Evolutionary conservation across 2,888 invertebrate genomes (phyloP).

Genomic region (Orthosia cruda): DNA sequence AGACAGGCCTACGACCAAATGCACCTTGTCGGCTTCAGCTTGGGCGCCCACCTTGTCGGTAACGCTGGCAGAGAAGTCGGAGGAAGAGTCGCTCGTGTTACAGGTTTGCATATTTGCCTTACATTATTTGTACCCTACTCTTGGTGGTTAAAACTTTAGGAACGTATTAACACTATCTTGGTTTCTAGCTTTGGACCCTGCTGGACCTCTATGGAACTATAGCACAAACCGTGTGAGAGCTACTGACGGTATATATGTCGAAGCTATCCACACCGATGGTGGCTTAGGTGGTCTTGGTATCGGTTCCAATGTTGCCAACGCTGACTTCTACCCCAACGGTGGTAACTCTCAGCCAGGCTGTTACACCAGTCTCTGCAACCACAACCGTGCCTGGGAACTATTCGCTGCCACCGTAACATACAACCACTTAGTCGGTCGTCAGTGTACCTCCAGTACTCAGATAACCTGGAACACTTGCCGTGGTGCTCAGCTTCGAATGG

Average conservation of each 20-base stretch:
- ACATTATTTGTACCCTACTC: no score
- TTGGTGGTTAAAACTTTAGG: no score
- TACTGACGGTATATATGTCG: conserved; percentile 82
- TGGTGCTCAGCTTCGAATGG: conserved; percentile 75
- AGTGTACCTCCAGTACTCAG: conserved; percentile 70
- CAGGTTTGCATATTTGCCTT: conserved; percentile 66
- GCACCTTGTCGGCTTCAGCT: conserved; percentile 85
- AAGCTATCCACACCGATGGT: conserved; percentile 78
- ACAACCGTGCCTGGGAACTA: conserved; percentile 78
- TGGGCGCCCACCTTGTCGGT: conserved; percentile 85
- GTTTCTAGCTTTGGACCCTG: conserved; percentile 64
- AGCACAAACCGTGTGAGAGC: conserved; percentile 69
- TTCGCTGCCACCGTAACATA: conserved; percentile 76
- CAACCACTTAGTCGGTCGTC: conserved; percentile 75
- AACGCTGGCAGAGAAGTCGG: conserved; percentile 79
- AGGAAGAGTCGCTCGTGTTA: conserved; percentile 78
- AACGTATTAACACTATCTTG: no score
- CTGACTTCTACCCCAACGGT: conserved; percentile 92
- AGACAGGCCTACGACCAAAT: conserved; percentile 74
- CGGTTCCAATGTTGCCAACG: conserved; percentile 85
- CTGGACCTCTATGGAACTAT: conserved; percentile 70
- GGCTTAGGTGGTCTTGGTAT: conserved; percentile 84
- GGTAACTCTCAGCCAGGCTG: conserved; percentile 85
- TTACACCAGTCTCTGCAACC: conserved; percentile 75
- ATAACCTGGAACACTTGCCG: conserved; percentile 73